These are phyloP conservation scores for Hippocampus kuda DNA, from an alignment of 2,797 vertebrate genomes.

Conservation along the genomic window DNA sequence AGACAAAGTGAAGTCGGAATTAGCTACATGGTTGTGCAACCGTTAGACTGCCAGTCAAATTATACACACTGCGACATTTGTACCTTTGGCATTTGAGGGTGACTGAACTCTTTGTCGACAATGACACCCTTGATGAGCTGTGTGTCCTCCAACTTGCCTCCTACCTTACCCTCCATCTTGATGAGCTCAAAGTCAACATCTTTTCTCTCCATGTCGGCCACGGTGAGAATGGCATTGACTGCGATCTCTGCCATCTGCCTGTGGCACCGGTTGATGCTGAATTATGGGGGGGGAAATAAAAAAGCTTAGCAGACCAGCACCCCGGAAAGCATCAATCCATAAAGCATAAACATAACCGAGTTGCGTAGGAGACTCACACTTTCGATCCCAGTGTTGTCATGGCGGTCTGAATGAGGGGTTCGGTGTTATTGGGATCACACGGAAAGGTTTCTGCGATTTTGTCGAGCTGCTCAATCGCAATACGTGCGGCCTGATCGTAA, in stretches of 20 bases:
- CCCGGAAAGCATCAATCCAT: neutral
- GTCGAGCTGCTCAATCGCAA: conserved; percentile 84
- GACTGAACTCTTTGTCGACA: conserved; percentile 99
- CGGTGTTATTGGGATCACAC: conserved; percentile 76
- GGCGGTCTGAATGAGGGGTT: conserved; percentile 91
- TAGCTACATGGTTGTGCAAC: neutral
- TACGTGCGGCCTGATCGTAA: conserved; percentile 86
- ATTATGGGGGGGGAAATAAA: neutral
- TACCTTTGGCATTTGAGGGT: conserved; percentile 99
- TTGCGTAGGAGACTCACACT: conserved; percentile 71
- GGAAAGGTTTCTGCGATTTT: conserved; percentile 85
- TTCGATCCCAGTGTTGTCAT: conserved; percentile 97
- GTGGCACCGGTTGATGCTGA: conserved; percentile 94
- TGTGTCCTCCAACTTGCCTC: conserved; percentile 94
- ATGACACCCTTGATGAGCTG: conserved; percentile 92
- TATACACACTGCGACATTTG: conserved; percentile 10
- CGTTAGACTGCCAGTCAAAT: too few species aligned
- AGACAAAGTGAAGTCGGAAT: conserved; percentile 1
- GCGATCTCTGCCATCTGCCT: conserved; percentile 98
- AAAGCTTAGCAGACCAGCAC: neutral
- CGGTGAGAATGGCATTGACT: conserved; percentile 90
- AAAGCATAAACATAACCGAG: neutral
- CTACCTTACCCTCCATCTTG: conserved; percentile 97
- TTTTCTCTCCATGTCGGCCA: conserved; percentile 91
- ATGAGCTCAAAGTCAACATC: conserved; percentile 98